Percentiles rank a stretch among this genome's conserved stretches.
Evolutionary conservation across 2,113 vertebrate species (phyloP).

Genomic region (Calonectris borealis): DNA sequence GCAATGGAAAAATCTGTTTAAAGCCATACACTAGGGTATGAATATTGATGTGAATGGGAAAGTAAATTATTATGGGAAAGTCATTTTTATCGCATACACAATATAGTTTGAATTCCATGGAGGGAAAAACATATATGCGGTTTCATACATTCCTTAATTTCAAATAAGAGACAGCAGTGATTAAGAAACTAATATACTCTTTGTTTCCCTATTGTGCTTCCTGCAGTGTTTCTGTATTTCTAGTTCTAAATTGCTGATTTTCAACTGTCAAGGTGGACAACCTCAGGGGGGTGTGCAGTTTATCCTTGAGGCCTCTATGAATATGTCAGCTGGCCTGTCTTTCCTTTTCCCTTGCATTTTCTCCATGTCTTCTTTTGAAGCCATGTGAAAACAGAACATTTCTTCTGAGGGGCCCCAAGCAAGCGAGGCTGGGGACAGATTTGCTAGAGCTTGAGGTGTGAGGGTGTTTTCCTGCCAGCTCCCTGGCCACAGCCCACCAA

Average conservation of each 20-base stretch:
- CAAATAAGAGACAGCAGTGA: background rate
- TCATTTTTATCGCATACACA: slow-evolving; percentile 12
- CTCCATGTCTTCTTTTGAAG: background rate
- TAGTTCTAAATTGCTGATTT: background rate
- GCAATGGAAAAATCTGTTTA: slow-evolving; percentile 49
- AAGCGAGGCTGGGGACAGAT: background rate
- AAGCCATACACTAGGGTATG: slow-evolving; percentile 32
- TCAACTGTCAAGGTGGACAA: background rate
- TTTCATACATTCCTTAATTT: slow-evolving; percentile 42
- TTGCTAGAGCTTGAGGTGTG: background rate
- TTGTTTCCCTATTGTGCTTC: background rate
- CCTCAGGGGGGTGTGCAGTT: background rate
- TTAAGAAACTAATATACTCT: background rate
- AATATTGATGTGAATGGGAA: slow-evolving; percentile 50
- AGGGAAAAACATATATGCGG: background rate
- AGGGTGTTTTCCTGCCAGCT: background rate
- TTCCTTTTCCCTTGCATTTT: background rate
- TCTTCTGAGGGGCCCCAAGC: background rate
- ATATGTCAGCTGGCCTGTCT: background rate
- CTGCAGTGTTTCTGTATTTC: background rate
- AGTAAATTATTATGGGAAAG: slow-evolving; percentile 49
- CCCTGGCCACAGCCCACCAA: background rate
- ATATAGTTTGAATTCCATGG: slow-evolving; percentile 17
- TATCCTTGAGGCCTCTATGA: background rate
- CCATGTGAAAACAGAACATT: background rate